phyloP scores from a whole-genome alignment of 2,113 vertebrate species.

The Pollachius pollachius region DNA sequence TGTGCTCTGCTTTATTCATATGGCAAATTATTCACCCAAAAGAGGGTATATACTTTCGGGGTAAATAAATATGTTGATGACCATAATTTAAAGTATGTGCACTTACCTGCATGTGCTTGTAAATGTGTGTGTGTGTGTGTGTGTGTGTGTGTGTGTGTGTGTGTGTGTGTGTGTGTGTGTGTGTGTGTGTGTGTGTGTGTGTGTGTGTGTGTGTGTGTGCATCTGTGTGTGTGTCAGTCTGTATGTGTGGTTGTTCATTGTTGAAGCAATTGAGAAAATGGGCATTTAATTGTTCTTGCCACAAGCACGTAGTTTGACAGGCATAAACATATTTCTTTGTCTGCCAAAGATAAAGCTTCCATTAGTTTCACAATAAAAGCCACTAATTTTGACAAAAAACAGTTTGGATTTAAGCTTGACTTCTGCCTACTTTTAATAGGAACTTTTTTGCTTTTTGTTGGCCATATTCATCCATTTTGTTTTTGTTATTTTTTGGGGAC shows the following conservation, averaged over 20 bases:
- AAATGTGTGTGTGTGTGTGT: no score
- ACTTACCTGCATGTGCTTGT: not conserved
- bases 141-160: not conserved
- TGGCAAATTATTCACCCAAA: no score
- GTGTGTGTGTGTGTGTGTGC: conserved; percentile 9
- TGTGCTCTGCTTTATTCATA: no score
- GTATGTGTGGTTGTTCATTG: conserved; percentile 28
- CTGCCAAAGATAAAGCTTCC: conserved; percentile 25
- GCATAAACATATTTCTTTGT: conserved; percentile 56
- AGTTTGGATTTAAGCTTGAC: conserved; percentile 18
- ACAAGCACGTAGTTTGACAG: conserved; percentile 36
- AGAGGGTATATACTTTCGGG: no score
- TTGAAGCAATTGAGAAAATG: conserved; percentile 43
- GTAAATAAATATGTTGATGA: no score
- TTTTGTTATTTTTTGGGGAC: not conserved
- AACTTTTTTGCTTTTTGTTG: conserved; percentile 1
- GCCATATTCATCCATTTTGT: not conserved
- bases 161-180: conserved; percentile 14
- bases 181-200: not conserved
- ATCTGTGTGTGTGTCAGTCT: not conserved
- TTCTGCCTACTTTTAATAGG: conserved; percentile 20
- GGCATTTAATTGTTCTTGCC: conserved; percentile 52
- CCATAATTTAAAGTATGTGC: conserved; percentile 14
- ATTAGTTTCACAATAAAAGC: conserved; percentile 13
- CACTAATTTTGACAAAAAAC: conserved; percentile 31